Percentiles rank a stretch among this genome's conserved stretches.
Evolutionary conservation across 1,140 invertebrate species (phyloP).

Genomic region (Ceratina calcarata): DNA sequence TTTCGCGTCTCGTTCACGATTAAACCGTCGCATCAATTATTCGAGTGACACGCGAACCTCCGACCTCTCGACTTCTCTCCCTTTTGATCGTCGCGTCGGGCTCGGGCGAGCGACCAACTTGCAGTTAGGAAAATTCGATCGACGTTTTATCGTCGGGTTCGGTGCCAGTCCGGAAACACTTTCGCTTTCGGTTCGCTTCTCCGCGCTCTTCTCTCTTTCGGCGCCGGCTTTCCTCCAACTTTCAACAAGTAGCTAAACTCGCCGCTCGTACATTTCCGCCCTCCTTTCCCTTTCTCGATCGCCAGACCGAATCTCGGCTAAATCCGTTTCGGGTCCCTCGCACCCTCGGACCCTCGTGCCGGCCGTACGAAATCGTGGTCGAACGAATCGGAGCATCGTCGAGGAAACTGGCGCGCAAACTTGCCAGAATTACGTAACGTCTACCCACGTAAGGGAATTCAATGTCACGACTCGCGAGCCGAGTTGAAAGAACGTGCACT

Average conservation of each 20-base stretch:
- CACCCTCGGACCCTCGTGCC: neutral
- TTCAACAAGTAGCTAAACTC: slow-evolving; percentile 23
- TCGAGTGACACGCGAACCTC: neutral
- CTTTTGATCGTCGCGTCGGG: neutral
- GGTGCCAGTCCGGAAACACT: slow-evolving; percentile 2
- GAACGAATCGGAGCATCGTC: neutral
- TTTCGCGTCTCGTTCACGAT: slow-evolving; percentile 11
- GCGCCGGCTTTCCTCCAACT: neutral
- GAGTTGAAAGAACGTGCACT: slow-evolving; percentile 48
- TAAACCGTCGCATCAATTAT: slow-evolving; percentile 16
- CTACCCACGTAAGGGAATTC: slow-evolving; percentile 45
- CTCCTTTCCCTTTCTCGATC: neutral
- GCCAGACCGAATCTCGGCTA: neutral
- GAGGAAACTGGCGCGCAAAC: slow-evolving; percentile 38
- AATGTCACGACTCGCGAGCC: slow-evolving; percentile 45
- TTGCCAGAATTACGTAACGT: slow-evolving; percentile 46
- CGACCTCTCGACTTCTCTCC: neutral
- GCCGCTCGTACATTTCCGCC: neutral
- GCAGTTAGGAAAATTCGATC: neutral
- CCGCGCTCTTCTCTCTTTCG: neutral
- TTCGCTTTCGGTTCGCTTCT: slow-evolving; percentile 11
- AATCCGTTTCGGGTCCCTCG: neutral
- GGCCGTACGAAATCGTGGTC: slow-evolving; percentile 1
- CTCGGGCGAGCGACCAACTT: neutral
- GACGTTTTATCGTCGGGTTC: slow-evolving; percentile 2